Base-by-base conservation (phyloP, 2,113 vertebrate species). In the Tenrec ecaudatus region DNA sequence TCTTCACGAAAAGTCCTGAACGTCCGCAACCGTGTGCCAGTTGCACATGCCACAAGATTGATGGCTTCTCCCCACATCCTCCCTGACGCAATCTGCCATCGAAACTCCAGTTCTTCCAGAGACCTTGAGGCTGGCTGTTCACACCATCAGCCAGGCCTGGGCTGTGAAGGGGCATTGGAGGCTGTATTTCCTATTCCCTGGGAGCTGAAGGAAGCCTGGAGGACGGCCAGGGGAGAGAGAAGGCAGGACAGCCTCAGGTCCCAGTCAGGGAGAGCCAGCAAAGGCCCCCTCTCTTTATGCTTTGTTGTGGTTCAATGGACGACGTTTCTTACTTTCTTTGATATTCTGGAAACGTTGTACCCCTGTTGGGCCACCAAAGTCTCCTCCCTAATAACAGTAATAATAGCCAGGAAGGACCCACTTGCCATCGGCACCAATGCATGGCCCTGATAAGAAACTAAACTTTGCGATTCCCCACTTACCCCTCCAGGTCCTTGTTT, bases 21-120 rank as follows among this genome's bases (percentile, higher is more conserved):
- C 89, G 96, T 91, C 93, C 91, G 88, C 91, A 95, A 89, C 95
- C 79, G 80, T 91, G 91, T 83, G 79, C 91, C 92, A 93, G 95
- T 25, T 89, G 85, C 91, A 95, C 75, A 85, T 38, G 91, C 62
- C 86, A 82, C 60, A 92, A 97, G 91, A 96, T 22, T 88, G 92
- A 96, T 94, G 89, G 83, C 93, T 79, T 90, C 82, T 95, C 88
- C 85, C 16, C 17, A 82, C 89, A 93, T 66, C 93, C 89, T 96
- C 95, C 89, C 91, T 66, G 62, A 85, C 86, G 91, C 78, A 89
- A 96, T 96, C 90, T 96, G 89, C 92, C 84, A 33, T 78, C 93
- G 82, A 92, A 97, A 93, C 62, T 60, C 69, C 86, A 89, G 87
- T 66, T 93, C 89, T 87, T 43, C 89, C 22, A 1, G 94, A 95